Percentiles rank a stretch among this genome's conserved stretches.
These are phyloP conservation scores for Sebastes cheni DNA, from an alignment of 2,797 vertebrate species.

Conservation along the genomic window DNA sequence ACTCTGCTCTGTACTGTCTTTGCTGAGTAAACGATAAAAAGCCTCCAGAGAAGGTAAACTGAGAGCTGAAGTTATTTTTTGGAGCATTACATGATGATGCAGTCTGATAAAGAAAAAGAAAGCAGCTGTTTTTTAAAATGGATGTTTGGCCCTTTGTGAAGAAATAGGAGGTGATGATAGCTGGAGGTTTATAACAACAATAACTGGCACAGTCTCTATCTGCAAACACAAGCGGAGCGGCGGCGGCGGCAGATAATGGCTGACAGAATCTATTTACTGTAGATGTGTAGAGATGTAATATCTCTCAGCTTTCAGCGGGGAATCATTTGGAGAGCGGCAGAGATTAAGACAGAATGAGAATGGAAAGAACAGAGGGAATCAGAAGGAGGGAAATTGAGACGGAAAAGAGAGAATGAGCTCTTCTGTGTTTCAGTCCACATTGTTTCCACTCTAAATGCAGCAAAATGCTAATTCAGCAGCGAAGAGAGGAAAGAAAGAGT, in stretches of 20 bases:
- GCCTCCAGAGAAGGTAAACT: background rate
- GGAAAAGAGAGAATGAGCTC: conserved; percentile 2
- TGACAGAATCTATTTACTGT: conserved; percentile 41
- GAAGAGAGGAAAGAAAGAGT: background rate
- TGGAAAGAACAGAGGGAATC: background rate
- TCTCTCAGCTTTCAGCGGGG: conserved; percentile 11
- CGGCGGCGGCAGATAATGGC: conserved; percentile 26
- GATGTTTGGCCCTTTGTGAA: background rate
- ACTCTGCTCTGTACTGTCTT: background rate
- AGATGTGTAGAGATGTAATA: conserved; percentile 29
- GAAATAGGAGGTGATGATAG: background rate
- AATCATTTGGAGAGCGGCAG: background rate
- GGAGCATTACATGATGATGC: background rate
- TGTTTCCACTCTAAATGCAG: conserved; percentile 33
- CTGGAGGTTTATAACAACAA: background rate
- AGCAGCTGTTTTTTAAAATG: conserved; percentile 11
- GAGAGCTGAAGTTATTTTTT: background rate
- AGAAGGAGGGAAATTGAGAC: background rate
- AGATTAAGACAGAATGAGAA: conserved; percentile 16
- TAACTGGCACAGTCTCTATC: background rate
- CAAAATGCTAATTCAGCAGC: conserved; percentile 35
- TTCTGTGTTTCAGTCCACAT: conserved; percentile 1
- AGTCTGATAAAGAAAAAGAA: background rate
- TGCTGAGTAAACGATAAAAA: background rate
- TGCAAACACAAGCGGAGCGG: conserved; percentile 6